These are phyloP conservation scores for Tupaia tana DNA, from an alignment of 2,113 vertebrate species.

Conservation along the genomic window DNA sequence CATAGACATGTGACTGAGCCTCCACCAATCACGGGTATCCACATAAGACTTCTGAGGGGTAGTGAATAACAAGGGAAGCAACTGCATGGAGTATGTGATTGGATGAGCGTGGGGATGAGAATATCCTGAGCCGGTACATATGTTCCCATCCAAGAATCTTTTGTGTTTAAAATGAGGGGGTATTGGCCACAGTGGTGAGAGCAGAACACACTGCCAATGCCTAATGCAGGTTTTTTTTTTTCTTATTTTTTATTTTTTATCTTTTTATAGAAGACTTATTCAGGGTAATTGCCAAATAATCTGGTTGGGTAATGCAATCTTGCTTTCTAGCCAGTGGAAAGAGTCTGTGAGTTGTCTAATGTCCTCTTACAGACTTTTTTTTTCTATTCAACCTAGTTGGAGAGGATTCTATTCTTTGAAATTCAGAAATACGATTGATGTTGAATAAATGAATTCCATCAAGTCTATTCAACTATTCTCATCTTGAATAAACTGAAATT, in stretches of 20 bases:
- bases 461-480: neutral
- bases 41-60: neutral
- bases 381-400: neutral
- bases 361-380: neutral
- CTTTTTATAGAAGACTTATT: neutral
- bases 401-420: neutral
- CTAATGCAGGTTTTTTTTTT: neutral
- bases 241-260: neutral
- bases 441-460: neutral
- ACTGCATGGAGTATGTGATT: neutral
- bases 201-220: neutral
- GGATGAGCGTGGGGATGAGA: neutral
- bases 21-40: rapidly evolving
- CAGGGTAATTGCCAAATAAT: neutral
- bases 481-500: neutral
- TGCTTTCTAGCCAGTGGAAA: neutral
- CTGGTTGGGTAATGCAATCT: neutral
- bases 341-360: neutral
- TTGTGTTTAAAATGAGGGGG: neutral
- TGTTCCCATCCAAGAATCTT: neutral
- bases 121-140: no score
- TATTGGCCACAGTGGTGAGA: neutral
- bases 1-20: neutral
- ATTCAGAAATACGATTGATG: neutral
- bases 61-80: neutral